These are phyloP conservation scores for Panthera uncia DNA, from an alignment of 2,113 vertebrate genomes.

Conservation along the genomic window DNA sequence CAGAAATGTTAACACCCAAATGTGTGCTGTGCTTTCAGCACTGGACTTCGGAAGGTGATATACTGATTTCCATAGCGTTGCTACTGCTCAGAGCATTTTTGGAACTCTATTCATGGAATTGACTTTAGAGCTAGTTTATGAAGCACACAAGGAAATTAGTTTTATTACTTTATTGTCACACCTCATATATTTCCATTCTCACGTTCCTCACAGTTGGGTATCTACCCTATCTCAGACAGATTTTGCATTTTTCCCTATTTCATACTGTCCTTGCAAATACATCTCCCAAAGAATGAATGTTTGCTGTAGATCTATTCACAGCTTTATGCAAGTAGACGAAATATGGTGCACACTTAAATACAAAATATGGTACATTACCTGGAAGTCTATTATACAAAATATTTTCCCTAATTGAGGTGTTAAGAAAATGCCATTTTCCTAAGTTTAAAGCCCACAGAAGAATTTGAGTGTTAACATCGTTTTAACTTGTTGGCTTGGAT, in stretches of 20 bases:
- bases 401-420: neutral
- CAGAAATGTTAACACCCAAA: neutral
- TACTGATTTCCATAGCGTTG: neutral
- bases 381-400: conserved; percentile 22
- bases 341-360: neutral
- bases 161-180: conserved; percentile 57
- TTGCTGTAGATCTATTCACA: neutral
- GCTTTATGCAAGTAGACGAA: neutral
- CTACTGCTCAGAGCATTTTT: neutral
- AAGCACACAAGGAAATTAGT: conserved; percentile 51
- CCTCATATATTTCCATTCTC: conserved; percentile 39
- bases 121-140: conserved; percentile 37
- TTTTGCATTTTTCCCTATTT: conserved; percentile 28
- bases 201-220: neutral
- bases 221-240: neutral
- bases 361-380: conserved; percentile 8
- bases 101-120: neutral
- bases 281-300: neutral
- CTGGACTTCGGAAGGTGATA: neutral
- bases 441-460: neutral
- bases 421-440: conserved; percentile 22
- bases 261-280: neutral
- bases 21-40: neutral
- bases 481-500: conserved; percentile 27
- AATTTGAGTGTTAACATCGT: neutral